Evolutionary conservation across 2,797 vertebrate genomes (phyloP), one percentile per base, ranked within the genome.

Genomic region (Takifugu ocellatus): DNA sequence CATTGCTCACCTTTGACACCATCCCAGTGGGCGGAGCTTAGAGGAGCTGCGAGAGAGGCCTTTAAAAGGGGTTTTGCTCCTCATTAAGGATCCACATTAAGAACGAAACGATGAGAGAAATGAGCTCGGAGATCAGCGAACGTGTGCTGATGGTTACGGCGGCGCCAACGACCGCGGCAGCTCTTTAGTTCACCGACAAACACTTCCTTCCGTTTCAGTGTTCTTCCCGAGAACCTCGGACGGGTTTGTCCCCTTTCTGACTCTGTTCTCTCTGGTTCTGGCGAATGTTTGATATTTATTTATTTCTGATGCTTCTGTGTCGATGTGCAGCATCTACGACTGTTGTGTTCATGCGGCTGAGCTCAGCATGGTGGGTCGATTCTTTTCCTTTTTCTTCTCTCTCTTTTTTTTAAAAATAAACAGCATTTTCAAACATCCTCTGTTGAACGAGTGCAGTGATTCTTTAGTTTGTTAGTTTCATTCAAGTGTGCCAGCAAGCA

Each of bases 351-450:
- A 68, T 59, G 72, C 73, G 64, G 49, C 62, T 56, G 64, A 75
- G 68, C 77, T 84, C 82, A 83, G 81, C 82, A 84, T 78, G 65
- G 78, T 85, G 74, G 51, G 9, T 46, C n/a, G 7, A 74, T 85
- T 68, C 66, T 29, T 71, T 75, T 25, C 8, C 17, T 47, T 47
- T 17, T 51, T 69, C 29, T 25, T 44, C 21, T 21, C 21, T 48
- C 66, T 77, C 61, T 70, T 65, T 70, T 56, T 39, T 26, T 59
- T 21, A 21, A 21, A 56, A 92, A 91, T 91, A 91, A 91, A 92
- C 21, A 74, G 81, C 85, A 89, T 91, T 92, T 91, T 91, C 86
- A 74, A 87, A 89, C 83, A 86, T 85, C 60, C 75, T 82, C 75
- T 51, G 69, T 67, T 82, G 62, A 81, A 59, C 82, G 64, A 60